Percentiles rank a stretch among this genome's conserved stretches.
These are phyloP conservation scores for Cryptus viduatorius DNA, from an alignment of 2,888 invertebrate genomes.

Conservation along the genomic window DNA sequence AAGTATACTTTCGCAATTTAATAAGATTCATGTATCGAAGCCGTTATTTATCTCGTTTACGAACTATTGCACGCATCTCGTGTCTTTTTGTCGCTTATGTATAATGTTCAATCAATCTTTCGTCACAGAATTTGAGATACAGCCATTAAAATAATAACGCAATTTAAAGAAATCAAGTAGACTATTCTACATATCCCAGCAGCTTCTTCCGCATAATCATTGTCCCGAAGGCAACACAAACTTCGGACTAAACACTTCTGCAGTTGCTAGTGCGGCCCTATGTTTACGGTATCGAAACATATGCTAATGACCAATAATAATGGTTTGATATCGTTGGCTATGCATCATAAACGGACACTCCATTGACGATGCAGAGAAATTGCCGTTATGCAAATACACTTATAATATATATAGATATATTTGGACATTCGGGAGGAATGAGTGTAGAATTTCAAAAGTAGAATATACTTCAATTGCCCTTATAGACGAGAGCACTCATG, in stretches of 20 bases:
- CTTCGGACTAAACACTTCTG: conserved; percentile 3
- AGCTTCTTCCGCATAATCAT: conserved; percentile 49
- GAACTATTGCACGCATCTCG: background rate
- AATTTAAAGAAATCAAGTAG: conserved; percentile 28
- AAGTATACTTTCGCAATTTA: background rate
- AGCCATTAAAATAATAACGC: background rate
- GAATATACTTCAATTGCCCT: background rate
- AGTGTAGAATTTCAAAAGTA: background rate
- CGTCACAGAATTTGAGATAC: background rate
- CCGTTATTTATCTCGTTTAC: background rate
- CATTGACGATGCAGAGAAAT: background rate
- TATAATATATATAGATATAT: background rate
- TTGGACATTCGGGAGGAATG: background rate
- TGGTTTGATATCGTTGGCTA: conserved; percentile 28
- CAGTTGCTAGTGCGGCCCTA: background rate
- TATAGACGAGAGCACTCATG: background rate
- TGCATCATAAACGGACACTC: conserved; percentile 19
- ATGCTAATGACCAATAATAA: conserved; percentile 56
- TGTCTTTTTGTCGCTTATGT: no score
- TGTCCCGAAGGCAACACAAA: conserved; percentile 32
- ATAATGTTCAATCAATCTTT: background rate
- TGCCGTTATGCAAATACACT: conserved; percentile 3
- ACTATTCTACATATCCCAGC: conserved; percentile 1
- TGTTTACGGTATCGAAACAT: conserved; percentile 46
- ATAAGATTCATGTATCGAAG: background rate